These are phyloP conservation scores for Leuciscus waleckii DNA, from an alignment of 2,797 vertebrate genomes.

Conservation along the genomic window DNA sequence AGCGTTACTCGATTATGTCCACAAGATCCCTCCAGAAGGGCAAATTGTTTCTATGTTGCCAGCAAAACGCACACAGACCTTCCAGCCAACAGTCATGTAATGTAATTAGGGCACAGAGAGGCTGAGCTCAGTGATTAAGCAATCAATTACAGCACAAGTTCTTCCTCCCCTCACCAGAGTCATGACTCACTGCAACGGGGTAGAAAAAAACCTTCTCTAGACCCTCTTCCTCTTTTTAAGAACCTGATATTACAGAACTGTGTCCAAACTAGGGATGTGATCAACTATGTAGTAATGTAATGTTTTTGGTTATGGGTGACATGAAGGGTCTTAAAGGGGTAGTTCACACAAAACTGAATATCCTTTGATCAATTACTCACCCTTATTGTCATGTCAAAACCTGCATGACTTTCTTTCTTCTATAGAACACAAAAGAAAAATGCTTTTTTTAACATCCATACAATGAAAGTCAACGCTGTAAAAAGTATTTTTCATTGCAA, in stretches of 20 bases:
- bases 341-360: not conserved
- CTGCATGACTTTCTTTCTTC: not conserved
- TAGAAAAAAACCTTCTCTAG: not conserved
- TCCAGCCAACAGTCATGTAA: conserved; percentile 53
- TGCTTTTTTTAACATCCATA: not conserved
- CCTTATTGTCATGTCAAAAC: not conserved
- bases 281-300: not conserved
- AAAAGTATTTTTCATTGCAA: not conserved
- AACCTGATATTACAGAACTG: not conserved
- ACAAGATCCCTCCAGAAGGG: conserved; percentile 51
- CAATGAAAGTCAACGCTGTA: not conserved
- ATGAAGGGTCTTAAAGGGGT: not conserved
- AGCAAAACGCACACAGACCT: conserved; percentile 45
- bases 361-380: not conserved
- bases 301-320: not conserved
- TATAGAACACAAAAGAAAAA: not conserved
- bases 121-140: conserved; percentile 56
- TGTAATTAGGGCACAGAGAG: conserved; percentile 59
- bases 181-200: conserved; percentile 27
- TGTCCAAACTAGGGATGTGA: not conserved
- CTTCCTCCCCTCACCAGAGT: conserved; percentile 42
- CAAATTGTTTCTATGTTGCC: conserved; percentile 47
- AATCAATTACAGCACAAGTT: conserved; percentile 63
- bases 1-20: conserved; percentile 56
- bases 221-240: conserved; percentile 8